Percentiles rank a stretch among this genome's conserved stretches.
Conservation (phyloP, 1,140 invertebrate species). For the Drosophila ercepeae region DNA sequence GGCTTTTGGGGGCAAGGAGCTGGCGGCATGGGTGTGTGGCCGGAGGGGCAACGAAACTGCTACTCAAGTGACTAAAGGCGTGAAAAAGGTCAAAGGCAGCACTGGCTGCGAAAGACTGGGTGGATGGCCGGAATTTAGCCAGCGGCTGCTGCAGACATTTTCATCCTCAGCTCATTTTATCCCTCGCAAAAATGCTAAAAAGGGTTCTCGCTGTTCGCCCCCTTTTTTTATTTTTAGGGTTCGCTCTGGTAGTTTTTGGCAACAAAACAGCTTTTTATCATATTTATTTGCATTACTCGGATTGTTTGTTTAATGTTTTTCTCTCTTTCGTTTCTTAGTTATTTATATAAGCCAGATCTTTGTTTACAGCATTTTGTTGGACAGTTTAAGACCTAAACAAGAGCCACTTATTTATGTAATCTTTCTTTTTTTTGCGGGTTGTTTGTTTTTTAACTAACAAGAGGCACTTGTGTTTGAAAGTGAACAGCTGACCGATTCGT, state of each 20-base stretch:
- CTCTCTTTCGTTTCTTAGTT: constrained; percentile 31
- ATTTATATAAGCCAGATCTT: constrained; percentile 58
- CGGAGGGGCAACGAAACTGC: constrained; percentile 57
- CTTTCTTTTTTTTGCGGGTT: constrained; percentile 10
- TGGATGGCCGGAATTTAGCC: neutral
- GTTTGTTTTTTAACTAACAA: neutral
- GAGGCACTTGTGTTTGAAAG: neutral
- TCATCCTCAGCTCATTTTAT: constrained; percentile 49
- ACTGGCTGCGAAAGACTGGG: constrained; percentile 53
- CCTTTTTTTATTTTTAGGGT: neutral
- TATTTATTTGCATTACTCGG: constrained; percentile 51
- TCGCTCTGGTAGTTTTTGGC: constrained; percentile 45
- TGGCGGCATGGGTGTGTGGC: neutral
- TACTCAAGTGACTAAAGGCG: constrained; percentile 74
- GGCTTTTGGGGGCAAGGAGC: constrained; percentile 14
- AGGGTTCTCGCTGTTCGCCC: constrained; percentile 20
- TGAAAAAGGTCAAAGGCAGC: constrained; percentile 79
- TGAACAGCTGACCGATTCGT: constrained; percentile 13
- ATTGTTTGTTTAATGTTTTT: constrained; percentile 16
- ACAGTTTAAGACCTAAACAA: constrained; percentile 40
- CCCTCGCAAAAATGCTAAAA: constrained; percentile 47
- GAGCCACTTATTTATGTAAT: constrained; percentile 47
- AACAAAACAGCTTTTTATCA: constrained; percentile 61
- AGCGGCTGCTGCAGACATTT: constrained; percentile 55
- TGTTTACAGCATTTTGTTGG: constrained; percentile 38